Percentiles rank a stretch among this genome's conserved stretches.
These are phyloP conservation scores for Biston betularia DNA, from an alignment of 2,888 invertebrate species.

Conservation along the genomic window DNA sequence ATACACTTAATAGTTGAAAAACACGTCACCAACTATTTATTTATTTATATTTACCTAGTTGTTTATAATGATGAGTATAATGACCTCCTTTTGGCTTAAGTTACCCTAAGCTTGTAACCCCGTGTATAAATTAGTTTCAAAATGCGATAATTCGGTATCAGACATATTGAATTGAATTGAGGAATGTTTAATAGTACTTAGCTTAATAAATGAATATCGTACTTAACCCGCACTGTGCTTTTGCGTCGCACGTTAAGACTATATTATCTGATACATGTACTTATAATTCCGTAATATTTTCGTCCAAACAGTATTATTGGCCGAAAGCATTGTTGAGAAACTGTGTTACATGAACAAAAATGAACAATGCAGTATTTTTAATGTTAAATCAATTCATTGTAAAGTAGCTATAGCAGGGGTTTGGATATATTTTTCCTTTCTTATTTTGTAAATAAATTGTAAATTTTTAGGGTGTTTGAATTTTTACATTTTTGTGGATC, in stretches of 20 bases:
- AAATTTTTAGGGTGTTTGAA: constrained; percentile 77
- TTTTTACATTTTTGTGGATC: constrained; percentile 68
- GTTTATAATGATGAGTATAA: too few relatives aligned
- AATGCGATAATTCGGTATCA: constrained; percentile 43
- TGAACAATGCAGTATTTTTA: constrained; percentile 78
- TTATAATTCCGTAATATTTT: constrained; percentile 59
- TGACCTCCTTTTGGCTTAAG: constrained; percentile 29
- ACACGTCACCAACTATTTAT: too few relatives aligned
- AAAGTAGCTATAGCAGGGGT: constrained; percentile 56
- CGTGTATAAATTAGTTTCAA: constrained; percentile 12
- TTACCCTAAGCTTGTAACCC: constrained; percentile 31
- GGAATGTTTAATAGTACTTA: constrained; percentile 40
- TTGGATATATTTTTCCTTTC: constrained; percentile 72
- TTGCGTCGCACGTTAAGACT: constrained; percentile 66
- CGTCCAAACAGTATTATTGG: constrained; percentile 73
- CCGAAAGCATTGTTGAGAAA: constrained; percentile 52
- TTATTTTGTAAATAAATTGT: constrained; percentile 82
- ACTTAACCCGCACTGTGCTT: constrained; percentile 76
- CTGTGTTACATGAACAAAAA: constrained; percentile 57
- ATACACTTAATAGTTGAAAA: too few relatives aligned
- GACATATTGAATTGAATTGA: constrained; percentile 25
- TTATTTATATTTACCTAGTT: too few relatives aligned
- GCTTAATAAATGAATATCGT: constrained; percentile 56
- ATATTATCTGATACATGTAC: constrained; percentile 46
- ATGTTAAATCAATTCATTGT: constrained; percentile 65